A percentile compares a stretch with the other conserved stretches of the same genome.
Evolutionary conservation across 2,797 vertebrate genomes (phyloP).

Genomic region (Lithobates pipiens): DNA sequence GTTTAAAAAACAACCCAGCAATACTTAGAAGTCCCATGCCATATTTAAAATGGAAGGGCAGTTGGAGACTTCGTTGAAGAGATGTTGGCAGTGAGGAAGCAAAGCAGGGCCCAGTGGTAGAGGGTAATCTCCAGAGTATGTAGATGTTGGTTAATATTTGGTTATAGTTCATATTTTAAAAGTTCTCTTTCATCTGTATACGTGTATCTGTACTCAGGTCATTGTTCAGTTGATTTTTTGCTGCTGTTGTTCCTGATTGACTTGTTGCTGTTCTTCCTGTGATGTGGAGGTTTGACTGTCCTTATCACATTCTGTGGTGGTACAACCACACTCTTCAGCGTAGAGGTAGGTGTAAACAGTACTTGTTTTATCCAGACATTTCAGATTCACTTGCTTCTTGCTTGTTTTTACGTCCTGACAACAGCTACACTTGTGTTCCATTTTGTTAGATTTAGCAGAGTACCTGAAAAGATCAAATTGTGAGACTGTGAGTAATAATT

Average conservation of each 20-base stretch:
- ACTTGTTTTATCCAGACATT: conserved; percentile 65
- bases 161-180: conserved; percentile 8
- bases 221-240: background rate
- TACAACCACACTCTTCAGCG: conserved; percentile 73
- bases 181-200: conserved; percentile 32
- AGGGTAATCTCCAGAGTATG: conserved; percentile 29
- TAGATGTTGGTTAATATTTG: conserved; percentile 21
- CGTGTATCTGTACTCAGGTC: background rate
- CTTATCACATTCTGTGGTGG: conserved; percentile 28
- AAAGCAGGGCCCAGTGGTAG: conserved; percentile 10
- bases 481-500: background rate
- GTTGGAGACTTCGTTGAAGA: conserved; percentile 14
- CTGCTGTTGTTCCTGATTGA: background rate
- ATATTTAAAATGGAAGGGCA: conserved; percentile 1
- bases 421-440: conserved; percentile 71
- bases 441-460: conserved; percentile 61
- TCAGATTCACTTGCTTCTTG: conserved; percentile 66
- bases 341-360: conserved; percentile 67
- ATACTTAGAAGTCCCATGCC: background rate
- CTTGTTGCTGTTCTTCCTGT: conserved; percentile 2
- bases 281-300: conserved; percentile 21
- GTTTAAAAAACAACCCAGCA: background rate
- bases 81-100: conserved; percentile 11
- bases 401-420: conserved; percentile 74
- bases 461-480: conserved; percentile 68